Percentiles rank a stretch among this genome's conserved stretches.
These are phyloP conservation scores for Seira ritae DNA, from an alignment of 2,888 invertebrate species.

Conservation along the genomic window DNA sequence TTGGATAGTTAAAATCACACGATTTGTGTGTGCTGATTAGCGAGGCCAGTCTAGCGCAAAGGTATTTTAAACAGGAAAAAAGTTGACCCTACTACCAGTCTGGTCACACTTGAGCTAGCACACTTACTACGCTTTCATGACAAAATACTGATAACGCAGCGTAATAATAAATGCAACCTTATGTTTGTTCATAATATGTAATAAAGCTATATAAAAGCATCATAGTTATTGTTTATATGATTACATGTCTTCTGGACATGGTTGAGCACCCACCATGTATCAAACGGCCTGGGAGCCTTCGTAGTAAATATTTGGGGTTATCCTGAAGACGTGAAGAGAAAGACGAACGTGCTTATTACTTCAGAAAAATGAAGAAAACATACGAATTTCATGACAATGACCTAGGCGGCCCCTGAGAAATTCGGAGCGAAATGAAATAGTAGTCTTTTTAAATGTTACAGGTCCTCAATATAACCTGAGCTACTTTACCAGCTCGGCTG, in stretches of 20 bases:
- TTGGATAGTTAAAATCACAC: constrained; percentile 36
- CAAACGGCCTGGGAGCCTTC: too few species aligned
- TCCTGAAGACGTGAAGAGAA: neutral
- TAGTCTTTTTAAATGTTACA: too few species aligned
- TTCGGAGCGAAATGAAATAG: too few species aligned
- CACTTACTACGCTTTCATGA: constrained; percentile 56
- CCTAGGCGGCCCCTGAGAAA: constrained; percentile 37
- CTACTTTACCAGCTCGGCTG: too few species aligned
- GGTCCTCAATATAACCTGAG: too few species aligned
- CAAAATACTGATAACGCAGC: constrained; percentile 9
- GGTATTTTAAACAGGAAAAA: constrained; percentile 63
- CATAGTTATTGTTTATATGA: neutral
- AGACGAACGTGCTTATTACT: neutral
- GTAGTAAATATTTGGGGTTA: too few species aligned
- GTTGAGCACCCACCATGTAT: constrained; percentile 5
- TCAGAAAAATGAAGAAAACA: neutral
- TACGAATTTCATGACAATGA: constrained; percentile 57
- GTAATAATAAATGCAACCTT: neutral
- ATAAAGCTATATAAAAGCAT: neutral
- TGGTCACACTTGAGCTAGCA: constrained; percentile 65
- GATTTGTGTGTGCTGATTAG: constrained; percentile 52
- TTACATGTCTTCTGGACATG: constrained; percentile 21
- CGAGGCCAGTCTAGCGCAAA: constrained; percentile 64
- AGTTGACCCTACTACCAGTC: constrained; percentile 63
- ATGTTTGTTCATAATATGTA: neutral